Evolutionary conservation across 1,140 invertebrate species (phyloP).

Genomic region (Stratiolaelaps scimitus): DNA sequence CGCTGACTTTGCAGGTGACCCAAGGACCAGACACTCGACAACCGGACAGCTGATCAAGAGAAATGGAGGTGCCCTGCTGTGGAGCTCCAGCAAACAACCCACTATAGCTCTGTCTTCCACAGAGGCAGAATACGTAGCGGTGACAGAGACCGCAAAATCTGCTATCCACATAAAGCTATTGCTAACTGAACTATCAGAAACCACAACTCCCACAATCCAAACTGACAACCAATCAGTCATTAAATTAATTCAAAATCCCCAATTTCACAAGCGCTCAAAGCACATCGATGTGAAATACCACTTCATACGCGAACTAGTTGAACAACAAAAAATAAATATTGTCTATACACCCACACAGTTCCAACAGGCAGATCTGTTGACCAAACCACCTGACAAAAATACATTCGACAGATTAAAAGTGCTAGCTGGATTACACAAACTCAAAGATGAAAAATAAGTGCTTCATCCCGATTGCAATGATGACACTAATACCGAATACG

Average conservation of each 20-base stretch:
- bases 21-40: conserved; percentile 35
- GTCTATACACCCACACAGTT: conserved; percentile 31
- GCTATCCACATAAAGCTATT: conserved; percentile 39
- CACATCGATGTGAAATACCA: conserved; percentile 41
- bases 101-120: conserved; percentile 43
- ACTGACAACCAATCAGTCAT: conserved; percentile 39
- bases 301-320: conserved; percentile 39
- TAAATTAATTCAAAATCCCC: conserved; percentile 38
- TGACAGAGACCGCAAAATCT: conserved; percentile 40
- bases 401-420: too few species aligned
- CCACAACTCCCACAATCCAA: neutral
- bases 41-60: conserved; percentile 40
- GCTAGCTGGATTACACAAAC: too few species aligned
- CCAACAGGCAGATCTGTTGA: conserved; percentile 40
- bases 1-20: conserved; percentile 31
- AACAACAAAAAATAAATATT: conserved; percentile 28
- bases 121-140: conserved; percentile 43
- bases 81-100: conserved; percentile 45
- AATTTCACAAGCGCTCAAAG: conserved; percentile 41
- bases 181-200: neutral
- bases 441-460: too few species aligned
- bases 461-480: too few species aligned
- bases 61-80: conserved; percentile 42
- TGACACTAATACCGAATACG: too few species aligned
- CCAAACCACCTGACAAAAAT: too few species aligned